Evolutionary conservation across 1,140 invertebrate species (phyloP), one percentile per base, ranked within the genome.

Genomic region (Cryptotermes secundus): DNA sequence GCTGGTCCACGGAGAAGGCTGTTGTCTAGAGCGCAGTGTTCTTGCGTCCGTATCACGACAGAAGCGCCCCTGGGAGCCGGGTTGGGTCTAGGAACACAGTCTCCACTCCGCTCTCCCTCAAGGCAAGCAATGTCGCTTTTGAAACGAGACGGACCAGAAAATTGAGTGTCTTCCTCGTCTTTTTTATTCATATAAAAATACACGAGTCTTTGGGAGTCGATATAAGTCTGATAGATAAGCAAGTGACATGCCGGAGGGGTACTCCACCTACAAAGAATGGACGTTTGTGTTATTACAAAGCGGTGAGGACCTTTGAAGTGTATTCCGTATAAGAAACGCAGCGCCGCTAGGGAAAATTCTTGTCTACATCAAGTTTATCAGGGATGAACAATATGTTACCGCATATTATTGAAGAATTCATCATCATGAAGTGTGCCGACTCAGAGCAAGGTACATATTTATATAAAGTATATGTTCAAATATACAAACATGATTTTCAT

Each of bases 71-170:
- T n/a, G 59, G n/a, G 59, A 31, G 59, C 26, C 59, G 59, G 59
- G 0, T 4, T 72, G n/a, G 59, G 10, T 72, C 59, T 16, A 72
- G 59, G 26, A 72, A 72, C 59, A 72, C 3, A 3, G 26, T 72
- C 26, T 72, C 45, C 7, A 10, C 45, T 14, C 45, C 45, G 7
- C 45, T 0, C 45, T 19, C 45, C 45, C 59, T 4, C 26, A 72
- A 72, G n/a, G 59, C 59, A 72, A 72, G 59, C 59, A 72, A 72
- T 31, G 59, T 72, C 59, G 59, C 59, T 72, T 59, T 72, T 72
- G 59, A 31, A 72, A 72, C 7, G 26, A 72, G 59, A 31, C 59
- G 26, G n/a, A 72, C 59, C 59, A 72, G 59, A 72, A 72, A 72
- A 72, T 72, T 72, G 59, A n/a, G 59, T n/a, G 59, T 72, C 59